Percentiles rank a stretch among this genome's conserved stretches.
Conservation (phyloP, 2,888 invertebrate genomes). For the Leucophenga maculata region DNA sequence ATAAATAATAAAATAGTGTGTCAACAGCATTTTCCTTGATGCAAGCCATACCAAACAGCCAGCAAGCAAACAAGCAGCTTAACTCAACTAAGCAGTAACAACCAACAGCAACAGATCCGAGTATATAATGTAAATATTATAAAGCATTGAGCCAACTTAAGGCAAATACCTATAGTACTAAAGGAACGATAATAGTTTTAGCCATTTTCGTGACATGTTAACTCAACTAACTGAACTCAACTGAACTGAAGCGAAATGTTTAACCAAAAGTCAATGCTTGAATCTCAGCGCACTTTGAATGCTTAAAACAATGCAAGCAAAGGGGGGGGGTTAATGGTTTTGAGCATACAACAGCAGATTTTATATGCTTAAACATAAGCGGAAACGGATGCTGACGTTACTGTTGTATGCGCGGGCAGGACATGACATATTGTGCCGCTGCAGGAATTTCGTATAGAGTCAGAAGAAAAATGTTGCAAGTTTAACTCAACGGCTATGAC, state of each 20-base stretch:
- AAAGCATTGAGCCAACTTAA: background rate
- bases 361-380: no score
- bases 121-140: slow-evolving; percentile 13
- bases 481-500: slow-evolving; percentile 15
- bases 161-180: slow-evolving; percentile 3
- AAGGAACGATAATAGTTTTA: slow-evolving; percentile 20
- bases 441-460: background rate
- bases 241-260: background rate
- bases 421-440: background rate
- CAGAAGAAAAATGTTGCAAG: slow-evolving; percentile 20
- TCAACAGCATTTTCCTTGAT: slow-evolving; percentile 20
- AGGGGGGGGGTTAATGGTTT: background rate
- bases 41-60: background rate
- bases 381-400: background rate
- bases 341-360: no score
- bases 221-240: slow-evolving; percentile 15
- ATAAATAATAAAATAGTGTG: slow-evolving; percentile 21
- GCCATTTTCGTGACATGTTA: slow-evolving; percentile 26
- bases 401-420: background rate
- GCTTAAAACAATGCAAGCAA: slow-evolving; percentile 10
- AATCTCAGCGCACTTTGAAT: slow-evolving; percentile 11
- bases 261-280: slow-evolving; percentile 13
- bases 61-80: background rate
- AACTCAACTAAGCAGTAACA: background rate
- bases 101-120: background rate